Conservation (phyloP, 2,888 invertebrate species). For the Perizoma affinitatum region DNA sequence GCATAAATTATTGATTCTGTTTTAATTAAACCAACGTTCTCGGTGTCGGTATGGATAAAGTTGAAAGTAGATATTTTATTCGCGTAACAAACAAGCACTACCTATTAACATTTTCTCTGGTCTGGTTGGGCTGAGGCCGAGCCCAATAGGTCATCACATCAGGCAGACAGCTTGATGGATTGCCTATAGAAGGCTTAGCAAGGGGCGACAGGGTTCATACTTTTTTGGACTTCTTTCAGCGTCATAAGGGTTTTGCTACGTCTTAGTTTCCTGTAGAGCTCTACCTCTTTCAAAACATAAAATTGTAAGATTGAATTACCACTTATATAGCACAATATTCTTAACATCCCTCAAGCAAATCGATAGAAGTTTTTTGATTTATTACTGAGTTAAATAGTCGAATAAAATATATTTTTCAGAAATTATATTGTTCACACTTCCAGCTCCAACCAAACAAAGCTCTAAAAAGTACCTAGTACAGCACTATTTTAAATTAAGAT, state of each 20-base stretch:
- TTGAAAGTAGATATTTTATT: conserved; percentile 22
- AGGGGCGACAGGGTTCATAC: conserved; percentile 25
- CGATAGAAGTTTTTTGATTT: too few species aligned
- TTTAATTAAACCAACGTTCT: conserved; percentile 21
- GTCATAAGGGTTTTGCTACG: conserved; percentile 4
- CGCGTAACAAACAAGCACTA: conserved; percentile 25
- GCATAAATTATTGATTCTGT: conserved; percentile 26
- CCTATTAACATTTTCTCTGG: conserved; percentile 20
- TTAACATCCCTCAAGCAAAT: too few species aligned
- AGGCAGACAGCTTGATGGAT: conserved; percentile 60
- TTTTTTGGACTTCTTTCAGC: conserved; percentile 19
- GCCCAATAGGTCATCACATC: conserved; percentile 51
- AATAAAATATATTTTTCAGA: background rate
- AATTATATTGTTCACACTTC: background rate
- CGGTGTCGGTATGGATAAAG: conserved; percentile 9
- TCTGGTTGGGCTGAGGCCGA: conserved; percentile 31
- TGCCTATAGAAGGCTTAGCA: conserved; percentile 37
- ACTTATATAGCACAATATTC: too few species aligned
- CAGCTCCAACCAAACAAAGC: background rate
- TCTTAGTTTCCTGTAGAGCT: conserved; percentile 1
- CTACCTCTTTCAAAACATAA: background rate
- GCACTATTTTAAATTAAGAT: background rate
- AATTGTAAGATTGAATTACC: too few species aligned
- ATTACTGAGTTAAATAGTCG: background rate
- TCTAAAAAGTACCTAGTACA: background rate